phyloP scores from a whole-genome alignment of 2,113 vertebrate species.

The Solenodon paradoxus region DNA sequence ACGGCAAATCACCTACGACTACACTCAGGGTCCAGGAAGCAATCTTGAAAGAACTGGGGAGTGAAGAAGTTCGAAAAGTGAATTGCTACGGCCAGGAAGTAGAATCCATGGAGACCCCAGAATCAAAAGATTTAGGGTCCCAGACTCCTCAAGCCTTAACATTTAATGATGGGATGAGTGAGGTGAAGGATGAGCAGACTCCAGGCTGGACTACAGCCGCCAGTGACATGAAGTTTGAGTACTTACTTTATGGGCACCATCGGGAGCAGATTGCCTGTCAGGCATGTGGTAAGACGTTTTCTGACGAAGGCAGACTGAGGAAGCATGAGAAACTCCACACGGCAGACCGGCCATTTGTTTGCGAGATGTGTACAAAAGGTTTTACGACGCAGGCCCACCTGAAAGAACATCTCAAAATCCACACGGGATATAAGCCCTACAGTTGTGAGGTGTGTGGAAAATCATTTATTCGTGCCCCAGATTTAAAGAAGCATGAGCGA shows the following conservation, averaged over 20 bases:
- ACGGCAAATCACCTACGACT: slow-evolving; percentile 89
- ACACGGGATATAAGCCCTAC: slow-evolving; percentile 97
- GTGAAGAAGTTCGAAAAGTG: slow-evolving; percentile 97
- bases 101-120: slow-evolving; percentile 91
- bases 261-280: slow-evolving; percentile 96
- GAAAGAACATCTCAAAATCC: slow-evolving; percentile 99
- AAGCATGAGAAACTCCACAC: slow-evolving; percentile 97
- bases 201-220: slow-evolving; percentile 90
- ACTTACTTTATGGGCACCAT: slow-evolving; percentile 96
- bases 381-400: slow-evolving; percentile 98
- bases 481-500: slow-evolving; percentile 96
- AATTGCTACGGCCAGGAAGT: slow-evolving; percentile 98
- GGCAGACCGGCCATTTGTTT: slow-evolving; percentile 95
- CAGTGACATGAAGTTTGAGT: slow-evolving; percentile 98
- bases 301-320: slow-evolving; percentile 92
- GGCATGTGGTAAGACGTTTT: slow-evolving; percentile 92
- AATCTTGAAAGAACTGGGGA: slow-evolving; percentile 95
- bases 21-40: slow-evolving; percentile 95
- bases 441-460: slow-evolving; percentile 98
- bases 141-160: slow-evolving; percentile 93
- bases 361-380: slow-evolving; percentile 98
- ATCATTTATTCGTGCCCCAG: slow-evolving; percentile 96
- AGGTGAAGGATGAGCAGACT: slow-evolving; percentile 91
- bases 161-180: slow-evolving; percentile 94
- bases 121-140: slow-evolving; percentile 89